Conservation (phyloP, 2,888 invertebrate species). For the Nomada ruficornis region DNA sequence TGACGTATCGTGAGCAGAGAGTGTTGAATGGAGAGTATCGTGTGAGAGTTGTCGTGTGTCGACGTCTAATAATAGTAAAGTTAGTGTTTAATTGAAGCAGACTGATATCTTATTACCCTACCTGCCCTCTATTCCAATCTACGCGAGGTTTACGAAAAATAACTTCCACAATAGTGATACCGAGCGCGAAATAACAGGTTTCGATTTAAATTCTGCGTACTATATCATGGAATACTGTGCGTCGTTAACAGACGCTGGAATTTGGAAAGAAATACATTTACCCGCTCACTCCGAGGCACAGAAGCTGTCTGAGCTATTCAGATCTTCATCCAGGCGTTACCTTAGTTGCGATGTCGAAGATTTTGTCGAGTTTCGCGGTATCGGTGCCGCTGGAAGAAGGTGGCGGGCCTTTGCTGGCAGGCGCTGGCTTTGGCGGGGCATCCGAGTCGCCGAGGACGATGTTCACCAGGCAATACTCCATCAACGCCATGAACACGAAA, state of each 20-base stretch:
- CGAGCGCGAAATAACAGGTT: too few relatives aligned
- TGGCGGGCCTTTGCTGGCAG: conserved; percentile 50
- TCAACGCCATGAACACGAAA: conserved; percentile 97
- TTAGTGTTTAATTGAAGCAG: too few relatives aligned
- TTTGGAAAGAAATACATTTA: not conserved
- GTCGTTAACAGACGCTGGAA: not conserved
- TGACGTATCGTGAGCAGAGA: too few relatives aligned
- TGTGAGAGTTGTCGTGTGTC: too few relatives aligned
- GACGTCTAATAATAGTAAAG: too few relatives aligned
- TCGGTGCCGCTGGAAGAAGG: conserved; percentile 76
- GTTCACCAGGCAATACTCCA: conserved; percentile 96
- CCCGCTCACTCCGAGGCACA: conserved; percentile 70
- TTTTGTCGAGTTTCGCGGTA: conserved; percentile 84
- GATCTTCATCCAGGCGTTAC: conserved; percentile 75
- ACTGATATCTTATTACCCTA: too few relatives aligned
- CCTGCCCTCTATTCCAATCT: too few relatives aligned
- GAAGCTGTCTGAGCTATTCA: conserved; percentile 59
- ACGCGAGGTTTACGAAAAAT: too few relatives aligned
- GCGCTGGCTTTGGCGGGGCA: conserved; percentile 85
- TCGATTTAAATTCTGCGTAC: too few relatives aligned
- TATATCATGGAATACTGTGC: too few relatives aligned
- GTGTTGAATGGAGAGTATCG: too few relatives aligned
- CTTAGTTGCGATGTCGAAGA: conserved; percentile 86
- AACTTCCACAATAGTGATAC: too few relatives aligned
- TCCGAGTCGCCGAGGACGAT: conserved; percentile 92